These are phyloP conservation scores for Melanostigma gelatinosum DNA, from an alignment of 2,113 vertebrate genomes.

Conservation along the genomic window DNA sequence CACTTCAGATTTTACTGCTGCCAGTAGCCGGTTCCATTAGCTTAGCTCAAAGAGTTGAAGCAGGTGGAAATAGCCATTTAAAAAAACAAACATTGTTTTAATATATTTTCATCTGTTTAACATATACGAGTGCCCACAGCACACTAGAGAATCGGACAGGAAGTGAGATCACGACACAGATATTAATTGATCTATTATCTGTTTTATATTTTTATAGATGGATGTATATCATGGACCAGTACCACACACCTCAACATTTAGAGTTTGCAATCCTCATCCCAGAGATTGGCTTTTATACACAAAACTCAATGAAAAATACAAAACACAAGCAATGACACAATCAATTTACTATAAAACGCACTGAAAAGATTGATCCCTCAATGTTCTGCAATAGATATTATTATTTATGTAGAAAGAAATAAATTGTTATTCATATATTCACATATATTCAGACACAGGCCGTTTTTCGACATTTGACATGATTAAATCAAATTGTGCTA, in stretches of 20 bases:
- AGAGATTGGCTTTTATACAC: not conserved
- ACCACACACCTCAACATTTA: conserved; percentile 9
- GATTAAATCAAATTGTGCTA: not conserved
- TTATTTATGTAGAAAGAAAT: not conserved
- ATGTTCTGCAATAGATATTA: not conserved
- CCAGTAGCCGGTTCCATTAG: not conserved
- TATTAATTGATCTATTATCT: not conserved
- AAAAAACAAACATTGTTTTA: not conserved
- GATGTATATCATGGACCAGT: not conserved
- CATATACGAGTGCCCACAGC: not conserved
- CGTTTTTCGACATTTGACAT: not conserved
- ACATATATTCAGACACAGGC: not conserved
- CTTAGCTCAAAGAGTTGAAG: conserved; percentile 1
- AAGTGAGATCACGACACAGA: not conserved
- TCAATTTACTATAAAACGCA: not conserved
- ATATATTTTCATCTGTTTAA: not conserved
- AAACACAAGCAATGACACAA: not conserved
- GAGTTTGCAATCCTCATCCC: not conserved
- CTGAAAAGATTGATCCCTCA: not conserved
- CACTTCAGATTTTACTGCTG: too few relatives aligned
- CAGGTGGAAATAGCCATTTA: not conserved
- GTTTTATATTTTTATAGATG: not conserved
- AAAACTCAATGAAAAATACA: not conserved
- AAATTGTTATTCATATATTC: not conserved
- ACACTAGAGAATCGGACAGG: not conserved